Conservation (phyloP, 1,140 invertebrate genomes). For the Pissodes strobi region DNA sequence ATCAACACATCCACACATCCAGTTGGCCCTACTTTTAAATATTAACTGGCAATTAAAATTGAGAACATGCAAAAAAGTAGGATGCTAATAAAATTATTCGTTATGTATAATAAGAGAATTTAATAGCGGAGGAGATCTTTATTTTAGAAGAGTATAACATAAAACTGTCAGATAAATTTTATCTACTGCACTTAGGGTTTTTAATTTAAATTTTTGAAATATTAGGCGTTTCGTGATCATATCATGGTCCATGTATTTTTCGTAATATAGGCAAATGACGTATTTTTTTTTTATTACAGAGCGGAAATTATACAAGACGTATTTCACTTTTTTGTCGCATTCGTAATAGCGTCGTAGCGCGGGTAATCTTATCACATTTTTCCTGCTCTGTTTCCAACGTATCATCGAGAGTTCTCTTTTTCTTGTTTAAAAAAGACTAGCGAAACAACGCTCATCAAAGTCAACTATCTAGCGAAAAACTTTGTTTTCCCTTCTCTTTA, state of each 20-base stretch:
- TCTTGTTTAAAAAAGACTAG: too few relatives aligned
- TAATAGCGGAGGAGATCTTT: too few relatives aligned
- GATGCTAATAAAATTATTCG: too few relatives aligned
- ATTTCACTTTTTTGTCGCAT: slow-evolving; percentile 26
- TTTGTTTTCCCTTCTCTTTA: too few relatives aligned
- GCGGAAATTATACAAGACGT: slow-evolving; percentile 28
- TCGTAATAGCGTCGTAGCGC: neutral
- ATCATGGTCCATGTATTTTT: slow-evolving; percentile 18
- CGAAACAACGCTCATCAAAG: too few relatives aligned
- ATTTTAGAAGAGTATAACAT: slow-evolving; percentile 12
- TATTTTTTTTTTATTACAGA: slow-evolving; percentile 20
- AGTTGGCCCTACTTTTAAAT: too few relatives aligned
- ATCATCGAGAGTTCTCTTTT: slow-evolving; percentile 2
- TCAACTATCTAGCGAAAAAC: too few relatives aligned
- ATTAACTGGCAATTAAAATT: too few relatives aligned
- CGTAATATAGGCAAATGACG: slow-evolving; percentile 6
- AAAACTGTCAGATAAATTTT: slow-evolving; percentile 14
- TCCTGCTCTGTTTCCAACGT: slow-evolving; percentile 6
- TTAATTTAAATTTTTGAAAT: slow-evolving; percentile 25
- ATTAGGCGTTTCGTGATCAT: slow-evolving; percentile 10
- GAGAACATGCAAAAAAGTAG: too few relatives aligned
- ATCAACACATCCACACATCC: too few relatives aligned
- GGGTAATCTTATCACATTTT: slow-evolving; percentile 4
- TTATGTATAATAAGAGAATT: too few relatives aligned
- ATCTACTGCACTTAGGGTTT: neutral